Percentiles rank a stretch among this genome's conserved stretches.
Conservation (phyloP, 2,113 vertebrate genomes). For the Callocephalon fimbriatum region DNA sequence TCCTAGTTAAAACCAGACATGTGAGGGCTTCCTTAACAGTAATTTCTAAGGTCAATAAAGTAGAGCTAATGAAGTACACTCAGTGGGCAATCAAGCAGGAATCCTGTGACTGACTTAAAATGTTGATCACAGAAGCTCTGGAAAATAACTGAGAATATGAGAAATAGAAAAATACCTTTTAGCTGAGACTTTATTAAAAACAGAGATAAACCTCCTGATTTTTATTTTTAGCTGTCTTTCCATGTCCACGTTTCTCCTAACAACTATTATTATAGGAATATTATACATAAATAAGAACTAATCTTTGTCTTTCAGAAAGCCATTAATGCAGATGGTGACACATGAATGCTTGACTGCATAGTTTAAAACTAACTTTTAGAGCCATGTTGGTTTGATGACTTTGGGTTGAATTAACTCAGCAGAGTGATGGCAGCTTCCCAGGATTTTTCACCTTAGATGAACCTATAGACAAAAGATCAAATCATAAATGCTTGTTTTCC, state of each 20-base stretch:
- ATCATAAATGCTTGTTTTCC: background rate
- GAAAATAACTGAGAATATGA: background rate
- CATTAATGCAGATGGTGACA: background rate
- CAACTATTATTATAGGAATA: background rate
- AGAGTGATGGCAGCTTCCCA: background rate
- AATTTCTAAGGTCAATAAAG: background rate
- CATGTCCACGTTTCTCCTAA: background rate
- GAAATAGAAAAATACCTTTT: background rate
- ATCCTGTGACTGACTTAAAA: background rate
- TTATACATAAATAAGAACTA: background rate
- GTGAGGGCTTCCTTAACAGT: background rate
- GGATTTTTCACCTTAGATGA: background rate
- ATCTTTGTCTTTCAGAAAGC: background rate
- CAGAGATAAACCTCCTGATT: background rate
- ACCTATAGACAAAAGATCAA: background rate
- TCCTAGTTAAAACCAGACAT: background rate
- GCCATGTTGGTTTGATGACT: background rate
- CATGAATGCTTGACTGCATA: background rate
- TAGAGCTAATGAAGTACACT: background rate
- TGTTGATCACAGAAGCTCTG: background rate
- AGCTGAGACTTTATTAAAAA: background rate
- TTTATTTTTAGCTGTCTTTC: background rate
- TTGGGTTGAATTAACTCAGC: background rate
- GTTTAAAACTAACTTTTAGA: background rate
- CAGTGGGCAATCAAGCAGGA: background rate